Evolutionary conservation across 2,888 invertebrate species (phyloP), one percentile per base, ranked within the genome.

Genomic region (Loripinus fragilis): DNA sequence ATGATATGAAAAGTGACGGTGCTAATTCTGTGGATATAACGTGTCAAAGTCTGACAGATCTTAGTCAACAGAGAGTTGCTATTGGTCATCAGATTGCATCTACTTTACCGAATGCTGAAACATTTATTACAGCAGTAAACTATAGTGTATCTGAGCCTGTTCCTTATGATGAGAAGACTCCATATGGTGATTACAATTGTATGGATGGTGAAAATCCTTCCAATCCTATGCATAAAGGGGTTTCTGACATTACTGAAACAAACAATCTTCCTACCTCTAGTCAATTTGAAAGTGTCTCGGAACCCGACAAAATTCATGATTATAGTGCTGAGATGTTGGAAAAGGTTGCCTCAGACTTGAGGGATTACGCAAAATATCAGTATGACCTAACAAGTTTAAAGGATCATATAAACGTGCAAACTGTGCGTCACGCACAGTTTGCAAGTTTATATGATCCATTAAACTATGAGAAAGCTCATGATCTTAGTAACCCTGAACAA

Each of bases 381-480:
- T 60, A 33, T 60, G 60, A 33, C 17, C 17, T 60, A 52, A n/a
- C 28, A 45, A 20, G 3, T 10, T 8, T 48, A 5, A 28, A 55
- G 20, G n/a, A n/a, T n/a, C n/a, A n/a, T n/a, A n/a, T n/a, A n/a
- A n/a, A n/a, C n/a, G n/a, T n/a, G n/a, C n/a, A n/a, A n/a, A n/a
- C n/a, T n/a, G n/a, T n/a, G 25, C 60, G 33, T 60, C 20, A 60
- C 17, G 60, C 25, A 12, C 60, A 60, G 60, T 60, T 33, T 60
- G 30, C 60, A n/a, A 33, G 23, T 30, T 60, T 60, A 33, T 60
- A 60, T 33, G 60, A 60, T 17, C 60, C 60, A 3, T n/a, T 60
- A 17, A 60, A 60, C 23, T 60, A 60, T 60, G 60, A 60, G 17
- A 60, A 60, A 20, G 60, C 28, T 1, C 60, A 60, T 60, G 60